Percentiles rank a stretch among this genome's conserved stretches.
Evolutionary conservation across 2,797 vertebrate species (phyloP).

Genomic region (Gambelia wislizenii): DNA sequence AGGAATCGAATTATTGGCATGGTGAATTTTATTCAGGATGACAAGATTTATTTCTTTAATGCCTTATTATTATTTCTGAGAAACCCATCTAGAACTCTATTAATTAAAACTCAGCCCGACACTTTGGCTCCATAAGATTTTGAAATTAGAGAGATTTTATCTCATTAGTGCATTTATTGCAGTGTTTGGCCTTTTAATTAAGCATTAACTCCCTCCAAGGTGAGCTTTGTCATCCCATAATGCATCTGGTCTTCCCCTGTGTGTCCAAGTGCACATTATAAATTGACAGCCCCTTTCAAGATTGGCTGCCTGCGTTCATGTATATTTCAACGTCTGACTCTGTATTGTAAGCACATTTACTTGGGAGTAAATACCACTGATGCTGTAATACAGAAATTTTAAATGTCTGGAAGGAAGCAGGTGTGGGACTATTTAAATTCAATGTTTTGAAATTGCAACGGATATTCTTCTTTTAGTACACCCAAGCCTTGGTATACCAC

Average conservation of each 20-base stretch:
- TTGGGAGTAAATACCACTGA: not conserved
- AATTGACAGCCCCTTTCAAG: conserved; percentile 53
- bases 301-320: conserved; percentile 31
- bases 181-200: conserved; percentile 66
- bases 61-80: conserved; percentile 76
- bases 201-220: conserved; percentile 65
- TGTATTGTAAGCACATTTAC: not conserved
- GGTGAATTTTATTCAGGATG: conserved; percentile 39
- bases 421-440: not conserved
- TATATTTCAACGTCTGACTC: conserved; percentile 6
- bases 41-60: conserved; percentile 62
- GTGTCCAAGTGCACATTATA: conserved; percentile 60
- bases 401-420: not conserved
- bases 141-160: conserved; percentile 72
- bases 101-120: conserved; percentile 76
- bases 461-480: not conserved
- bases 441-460: not conserved
- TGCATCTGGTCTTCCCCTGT: conserved; percentile 52
- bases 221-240: conserved; percentile 72
- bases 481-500: not conserved
- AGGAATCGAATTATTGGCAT: conserved; percentile 37
- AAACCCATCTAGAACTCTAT: conserved; percentile 72
- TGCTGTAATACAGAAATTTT: not conserved
- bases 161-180: conserved; percentile 68
- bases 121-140: conserved; percentile 65